Percentiles rank a stretch among this genome's conserved stretches.
These are phyloP conservation scores for Anthoscopus minutus DNA, from an alignment of 2,113 vertebrate genomes.

Conservation along the genomic window DNA sequence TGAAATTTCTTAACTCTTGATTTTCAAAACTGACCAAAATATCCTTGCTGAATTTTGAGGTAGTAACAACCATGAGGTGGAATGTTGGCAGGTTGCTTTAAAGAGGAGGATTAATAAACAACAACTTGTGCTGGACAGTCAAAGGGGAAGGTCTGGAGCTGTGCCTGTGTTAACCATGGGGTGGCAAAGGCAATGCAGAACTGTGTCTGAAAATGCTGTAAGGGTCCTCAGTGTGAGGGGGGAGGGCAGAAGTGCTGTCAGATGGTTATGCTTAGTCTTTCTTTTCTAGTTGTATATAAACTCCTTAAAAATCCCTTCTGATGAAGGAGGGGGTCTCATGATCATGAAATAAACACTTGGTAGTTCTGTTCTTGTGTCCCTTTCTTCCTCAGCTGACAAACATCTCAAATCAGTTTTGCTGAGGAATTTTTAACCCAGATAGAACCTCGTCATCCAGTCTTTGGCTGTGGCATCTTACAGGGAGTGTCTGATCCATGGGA, in stretches of 20 bases:
- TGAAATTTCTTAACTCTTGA: neutral
- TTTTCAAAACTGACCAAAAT: neutral
- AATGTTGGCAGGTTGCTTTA: neutral
- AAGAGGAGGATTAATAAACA: neutral
- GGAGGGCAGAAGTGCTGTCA: neutral
- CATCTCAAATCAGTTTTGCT: neutral
- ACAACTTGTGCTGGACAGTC: fast-evolving
- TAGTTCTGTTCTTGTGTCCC: neutral
- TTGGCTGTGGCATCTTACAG: neutral
- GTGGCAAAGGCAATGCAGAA: neutral
- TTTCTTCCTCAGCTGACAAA: neutral
- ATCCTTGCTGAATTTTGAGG: neutral
- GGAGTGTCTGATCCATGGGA: fast-evolving
- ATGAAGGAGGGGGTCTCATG: neutral
- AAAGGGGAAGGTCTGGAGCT: neutral
- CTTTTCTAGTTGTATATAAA: neutral
- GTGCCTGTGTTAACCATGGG: neutral
- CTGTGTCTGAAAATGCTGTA: neutral
- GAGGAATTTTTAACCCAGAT: neutral
- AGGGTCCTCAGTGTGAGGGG: fast-evolving
- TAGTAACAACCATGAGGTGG: too few species aligned
- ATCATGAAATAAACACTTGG: neutral
- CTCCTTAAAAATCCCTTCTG: neutral
- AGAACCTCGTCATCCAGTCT: neutral
- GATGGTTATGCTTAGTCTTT: neutral